Base-by-base conservation (phyloP, 2,888 invertebrate genomes). In the Drosophila neonasuta region DNA sequence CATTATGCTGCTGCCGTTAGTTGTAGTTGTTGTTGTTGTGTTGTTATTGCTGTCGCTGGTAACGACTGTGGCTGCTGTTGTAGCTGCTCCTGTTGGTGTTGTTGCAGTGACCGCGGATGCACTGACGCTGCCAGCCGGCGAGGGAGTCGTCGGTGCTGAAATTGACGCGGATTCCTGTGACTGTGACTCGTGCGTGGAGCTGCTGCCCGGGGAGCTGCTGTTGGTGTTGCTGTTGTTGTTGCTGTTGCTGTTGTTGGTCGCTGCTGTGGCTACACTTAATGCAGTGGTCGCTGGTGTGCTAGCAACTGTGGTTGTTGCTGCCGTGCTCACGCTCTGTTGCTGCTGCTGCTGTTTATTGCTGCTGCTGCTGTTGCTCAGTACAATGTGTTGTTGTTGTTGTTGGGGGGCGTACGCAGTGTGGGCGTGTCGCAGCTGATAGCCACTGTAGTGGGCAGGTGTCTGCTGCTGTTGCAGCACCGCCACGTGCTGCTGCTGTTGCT, bases 1-100 rank as follows among this genome's bases (percentile, higher is more conserved):
- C 90, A 90, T 90, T 75, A 87, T 88, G 77, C 74, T 89, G 79
- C 83, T 81, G 85, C 83, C 50, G 54, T 44, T 61, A n/a, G 66
- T 65, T 72, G 71, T 72, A 66, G 79, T 57, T 74, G 79, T 70
- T 82, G 78, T 68, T 70, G 78, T 86, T 74, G 72, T 76, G 75
- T 86, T 79, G 74, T 78, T 86, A 78, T 80, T 86, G 81, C 80
- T 89, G 79, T 86, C 83, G 86, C 85, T 83, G 78, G 59, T 54
- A 42, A 73, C 76, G 57, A 76, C 52, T 84, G 79, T 80, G 15
- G 39, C 39, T 15, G 39, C 39, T 41, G 39, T 8, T 41, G 13
- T 13, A 7, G 39, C 39, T 39, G 13, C 39, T 85, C 80, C 79
- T 89, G 79, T 84, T 82, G 86, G 81, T 83, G 79, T 65, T 70